Evolutionary conservation across 2,113 vertebrate genomes (phyloP).

Genomic region (Girardinichthys multiradiatus): DNA sequence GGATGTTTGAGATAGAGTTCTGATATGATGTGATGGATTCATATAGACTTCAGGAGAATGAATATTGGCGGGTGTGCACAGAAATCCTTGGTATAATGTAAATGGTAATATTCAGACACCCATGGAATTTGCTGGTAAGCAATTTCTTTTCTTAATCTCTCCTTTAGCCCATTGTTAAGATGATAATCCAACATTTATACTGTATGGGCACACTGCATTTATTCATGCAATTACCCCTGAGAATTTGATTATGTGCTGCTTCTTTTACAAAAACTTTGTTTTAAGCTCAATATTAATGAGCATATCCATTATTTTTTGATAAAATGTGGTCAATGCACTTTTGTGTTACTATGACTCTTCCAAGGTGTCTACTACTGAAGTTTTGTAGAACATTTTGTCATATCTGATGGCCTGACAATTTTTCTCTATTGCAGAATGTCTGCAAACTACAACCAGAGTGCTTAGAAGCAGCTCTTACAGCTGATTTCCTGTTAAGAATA

Average conservation of each 20-base stretch:
- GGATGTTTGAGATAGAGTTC: slow-evolving; percentile 5
- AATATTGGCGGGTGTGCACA: slow-evolving; percentile 1
- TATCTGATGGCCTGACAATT: slow-evolving; percentile 3
- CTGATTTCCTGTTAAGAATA: no score
- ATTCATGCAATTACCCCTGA: slow-evolving; percentile 1
- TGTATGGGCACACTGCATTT: slow-evolving; percentile 15
- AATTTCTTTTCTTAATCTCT: background rate
- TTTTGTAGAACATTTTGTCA: background rate
- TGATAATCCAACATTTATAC: slow-evolving; percentile 4
- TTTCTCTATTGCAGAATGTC: background rate
- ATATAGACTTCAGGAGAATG: slow-evolving; percentile 6
- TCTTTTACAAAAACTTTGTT: slow-evolving; percentile 55
- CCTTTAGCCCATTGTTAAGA: slow-evolving; percentile 11
- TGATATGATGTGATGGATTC: slow-evolving; percentile 33
- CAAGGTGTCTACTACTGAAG: slow-evolving; percentile 2
- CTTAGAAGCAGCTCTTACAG: no score
- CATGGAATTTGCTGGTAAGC: slow-evolving; percentile 9
- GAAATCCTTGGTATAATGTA: background rate
- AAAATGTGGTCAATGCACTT: slow-evolving; percentile 11
- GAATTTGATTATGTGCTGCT: slow-evolving; percentile 34
- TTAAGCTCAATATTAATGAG: slow-evolving; percentile 50
- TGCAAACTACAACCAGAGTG: no score
- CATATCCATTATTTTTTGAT: slow-evolving; percentile 8
- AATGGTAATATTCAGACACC: slow-evolving; percentile 21
- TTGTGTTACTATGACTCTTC: slow-evolving; percentile 14